phyloP scores from a whole-genome alignment of 2,797 vertebrate species.

The Labroides dimidiatus region DNA sequence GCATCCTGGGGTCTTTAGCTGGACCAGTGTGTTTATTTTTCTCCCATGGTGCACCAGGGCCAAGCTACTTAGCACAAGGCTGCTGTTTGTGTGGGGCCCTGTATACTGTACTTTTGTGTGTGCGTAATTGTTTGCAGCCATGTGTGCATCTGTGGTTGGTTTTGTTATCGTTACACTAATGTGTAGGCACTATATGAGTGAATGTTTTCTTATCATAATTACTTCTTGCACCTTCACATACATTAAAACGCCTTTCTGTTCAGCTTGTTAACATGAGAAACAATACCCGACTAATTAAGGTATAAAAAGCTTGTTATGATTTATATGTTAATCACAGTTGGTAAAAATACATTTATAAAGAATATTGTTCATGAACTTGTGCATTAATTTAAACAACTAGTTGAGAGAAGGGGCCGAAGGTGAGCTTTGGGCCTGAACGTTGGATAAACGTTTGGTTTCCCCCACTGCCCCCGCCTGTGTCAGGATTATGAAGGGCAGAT shows the following conservation, averaged over 20 bases:
- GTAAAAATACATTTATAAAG: slow-evolving; percentile 22
- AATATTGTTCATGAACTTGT: slow-evolving; percentile 7
- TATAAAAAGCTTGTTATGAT: no score
- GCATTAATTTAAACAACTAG: slow-evolving; percentile 18
- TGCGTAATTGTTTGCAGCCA: slow-evolving; percentile 32
- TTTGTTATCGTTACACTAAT: slow-evolving; percentile 1
- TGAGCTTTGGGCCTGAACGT: slow-evolving; percentile 49
- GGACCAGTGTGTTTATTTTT: slow-evolving; percentile 70
- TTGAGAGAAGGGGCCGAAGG: slow-evolving; percentile 28
- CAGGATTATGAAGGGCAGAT: slow-evolving; percentile 85
- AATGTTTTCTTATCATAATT: neutral
- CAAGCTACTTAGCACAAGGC: slow-evolving; percentile 63
- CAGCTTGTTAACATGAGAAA: no score
- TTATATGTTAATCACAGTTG: slow-evolving; percentile 37
- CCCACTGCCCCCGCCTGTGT: slow-evolving; percentile 71
- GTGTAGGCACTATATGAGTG: neutral
- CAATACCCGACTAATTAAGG: no score
- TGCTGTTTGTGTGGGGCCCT: slow-evolving; percentile 49
- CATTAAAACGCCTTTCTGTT: neutral
- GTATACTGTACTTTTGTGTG: slow-evolving; percentile 39
- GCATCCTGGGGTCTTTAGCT: slow-evolving; percentile 65
- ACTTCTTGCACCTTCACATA: neutral
- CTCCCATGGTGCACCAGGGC: slow-evolving; percentile 70
- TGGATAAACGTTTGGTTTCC: slow-evolving; percentile 82
- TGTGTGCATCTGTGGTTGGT: slow-evolving; percentile 16